A percentile compares a stretch with the other conserved stretches of the same genome.
phyloP scores from a whole-genome alignment of 2,888 invertebrate species.

The Phymatocera aterrima region DNA sequence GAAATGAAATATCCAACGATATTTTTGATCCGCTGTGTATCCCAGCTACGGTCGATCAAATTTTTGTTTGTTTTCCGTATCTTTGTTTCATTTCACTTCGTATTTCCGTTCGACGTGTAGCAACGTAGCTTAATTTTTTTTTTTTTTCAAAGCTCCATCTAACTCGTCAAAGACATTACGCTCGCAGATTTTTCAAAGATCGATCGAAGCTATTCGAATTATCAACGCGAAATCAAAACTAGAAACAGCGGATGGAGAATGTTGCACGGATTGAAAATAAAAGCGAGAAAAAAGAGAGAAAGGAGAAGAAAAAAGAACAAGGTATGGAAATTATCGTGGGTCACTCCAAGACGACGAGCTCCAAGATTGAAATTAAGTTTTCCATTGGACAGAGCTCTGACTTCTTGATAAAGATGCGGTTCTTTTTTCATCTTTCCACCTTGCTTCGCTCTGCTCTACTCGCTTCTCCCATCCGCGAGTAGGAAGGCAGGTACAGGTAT shows the following conservation, averaged over 20 bases:
- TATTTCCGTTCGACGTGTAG: too few species aligned
- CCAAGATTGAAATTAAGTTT: not conserved
- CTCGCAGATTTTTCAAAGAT: too few species aligned
- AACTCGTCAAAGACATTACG: too few species aligned
- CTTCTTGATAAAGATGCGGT: not conserved
- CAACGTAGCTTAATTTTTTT: too few species aligned
- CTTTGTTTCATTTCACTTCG: not conserved
- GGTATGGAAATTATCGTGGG: too few species aligned
- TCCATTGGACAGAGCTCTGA: not conserved
- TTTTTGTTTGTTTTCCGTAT: not conserved
- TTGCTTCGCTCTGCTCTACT: not conserved
- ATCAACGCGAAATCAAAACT: too few species aligned
- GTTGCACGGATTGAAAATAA: too few species aligned
- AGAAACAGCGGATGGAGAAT: too few species aligned
- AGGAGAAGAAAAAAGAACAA: not conserved
- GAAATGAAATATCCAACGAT: not conserved
- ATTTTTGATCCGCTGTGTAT: not conserved
- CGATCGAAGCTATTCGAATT: too few species aligned
- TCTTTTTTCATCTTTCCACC: not conserved
- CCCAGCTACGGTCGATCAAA: not conserved
- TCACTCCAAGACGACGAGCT: too few species aligned
- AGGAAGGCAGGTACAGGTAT: not conserved
- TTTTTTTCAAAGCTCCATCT: too few species aligned
- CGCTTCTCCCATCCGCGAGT: not conserved
- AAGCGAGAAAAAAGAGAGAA: too few species aligned